These are phyloP conservation scores for Clusia tigrina DNA, from an alignment of 2,888 invertebrate genomes.

Conservation along the genomic window DNA sequence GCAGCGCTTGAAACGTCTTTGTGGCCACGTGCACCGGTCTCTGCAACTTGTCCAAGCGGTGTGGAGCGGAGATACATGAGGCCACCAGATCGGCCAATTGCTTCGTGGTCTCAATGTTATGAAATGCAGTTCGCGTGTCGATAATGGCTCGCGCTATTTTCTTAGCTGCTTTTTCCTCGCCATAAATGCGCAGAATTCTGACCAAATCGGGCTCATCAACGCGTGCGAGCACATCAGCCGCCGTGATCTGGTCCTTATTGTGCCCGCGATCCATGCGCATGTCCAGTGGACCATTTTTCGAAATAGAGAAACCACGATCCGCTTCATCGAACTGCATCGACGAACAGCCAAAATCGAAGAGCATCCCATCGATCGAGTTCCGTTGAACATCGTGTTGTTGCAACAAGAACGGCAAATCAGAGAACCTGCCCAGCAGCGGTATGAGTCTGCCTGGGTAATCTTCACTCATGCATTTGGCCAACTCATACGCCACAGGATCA, in stretches of 20 bases:
- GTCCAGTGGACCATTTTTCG: slow-evolving; percentile 86
- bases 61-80: slow-evolving; percentile 68
- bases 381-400: slow-evolving; percentile 68
- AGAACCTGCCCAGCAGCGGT: slow-evolving; percentile 88
- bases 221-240: slow-evolving; percentile 84
- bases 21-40: slow-evolving; percentile 84
- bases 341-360: slow-evolving; percentile 94
- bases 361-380: slow-evolving; percentile 81
- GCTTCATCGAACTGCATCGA: slow-evolving; percentile 92
- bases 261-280: slow-evolving; percentile 93
- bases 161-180: slow-evolving; percentile 87
- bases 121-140: slow-evolving; percentile 80
- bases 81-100: slow-evolving; percentile 81
- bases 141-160: slow-evolving; percentile 88
- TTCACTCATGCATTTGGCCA: slow-evolving; percentile 72
- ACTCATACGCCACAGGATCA: slow-evolving; percentile 80
- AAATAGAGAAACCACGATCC: slow-evolving; percentile 85
- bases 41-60: slow-evolving; percentile 76
- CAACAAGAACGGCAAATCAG: slow-evolving; percentile 79
- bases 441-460: slow-evolving; percentile 76
- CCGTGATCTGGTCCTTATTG: slow-evolving; percentile 77
- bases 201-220: slow-evolving; percentile 80
- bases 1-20: slow-evolving; percentile 89
- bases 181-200: slow-evolving; percentile 88
- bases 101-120: slow-evolving; percentile 80